Evolutionary conservation across 2,797 vertebrate species (phyloP).

Genomic region (Lerista edwardsae): DNA sequence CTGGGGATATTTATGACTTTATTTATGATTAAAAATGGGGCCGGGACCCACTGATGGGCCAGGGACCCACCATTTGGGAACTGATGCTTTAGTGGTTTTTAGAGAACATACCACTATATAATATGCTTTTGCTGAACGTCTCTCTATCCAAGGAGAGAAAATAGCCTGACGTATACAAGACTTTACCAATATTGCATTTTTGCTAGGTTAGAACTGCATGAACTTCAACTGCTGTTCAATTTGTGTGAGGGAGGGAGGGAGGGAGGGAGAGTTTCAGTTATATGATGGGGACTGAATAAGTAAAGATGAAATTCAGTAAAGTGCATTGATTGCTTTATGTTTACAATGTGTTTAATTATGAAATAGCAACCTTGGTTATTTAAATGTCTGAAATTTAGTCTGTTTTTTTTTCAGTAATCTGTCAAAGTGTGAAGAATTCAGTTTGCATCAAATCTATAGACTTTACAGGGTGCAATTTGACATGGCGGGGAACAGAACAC

Average conservation of each 20-base stretch:
- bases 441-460: slow-evolving; percentile 85
- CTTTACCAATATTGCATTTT: neutral
- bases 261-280: neutral
- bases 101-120: neutral
- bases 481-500: slow-evolving; percentile 92
- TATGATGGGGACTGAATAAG: neutral
- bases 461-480: slow-evolving; percentile 92
- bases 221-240: too few species aligned
- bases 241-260: too few species aligned
- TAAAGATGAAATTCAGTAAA: neutral
- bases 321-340: too few species aligned
- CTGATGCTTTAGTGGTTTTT: neutral
- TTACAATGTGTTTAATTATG: neutral
- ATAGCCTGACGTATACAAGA: neutral
- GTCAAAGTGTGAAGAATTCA: slow-evolving; percentile 93
- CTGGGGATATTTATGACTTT: too few species aligned
- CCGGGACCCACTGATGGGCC: too few species aligned
- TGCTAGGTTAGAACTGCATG: neutral
- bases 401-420: slow-evolving; percentile 82
- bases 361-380: neutral
- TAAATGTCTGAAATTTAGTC: slow-evolving; percentile 24
- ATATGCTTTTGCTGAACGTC: neutral
- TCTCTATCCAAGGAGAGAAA: neutral
- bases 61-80: too few species aligned
- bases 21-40: too few species aligned